Conservation (phyloP, 2,888 invertebrate species). For the Acleris laterana region DNA sequence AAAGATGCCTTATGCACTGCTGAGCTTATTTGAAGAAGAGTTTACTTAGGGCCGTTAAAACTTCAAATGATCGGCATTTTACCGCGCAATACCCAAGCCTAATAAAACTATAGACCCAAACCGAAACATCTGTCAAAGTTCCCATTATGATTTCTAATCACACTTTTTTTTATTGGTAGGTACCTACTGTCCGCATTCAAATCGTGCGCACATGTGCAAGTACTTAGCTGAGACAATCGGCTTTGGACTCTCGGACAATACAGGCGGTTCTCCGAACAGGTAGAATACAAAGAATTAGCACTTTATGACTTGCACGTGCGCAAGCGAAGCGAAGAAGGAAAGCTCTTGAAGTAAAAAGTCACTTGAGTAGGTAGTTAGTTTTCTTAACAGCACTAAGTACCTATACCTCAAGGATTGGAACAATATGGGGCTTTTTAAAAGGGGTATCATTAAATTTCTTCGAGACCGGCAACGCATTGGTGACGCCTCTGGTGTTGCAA, state of each 20-base stretch:
- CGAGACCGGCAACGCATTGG: too few relatives aligned
- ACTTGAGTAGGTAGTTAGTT: too few relatives aligned
- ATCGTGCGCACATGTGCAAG: slow-evolving; percentile 64
- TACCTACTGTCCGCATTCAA: slow-evolving; percentile 21
- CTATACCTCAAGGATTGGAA: too few relatives aligned
- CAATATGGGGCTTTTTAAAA: too few relatives aligned
- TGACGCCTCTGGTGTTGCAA: too few relatives aligned
- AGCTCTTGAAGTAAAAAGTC: slow-evolving; percentile 5
- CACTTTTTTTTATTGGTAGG: slow-evolving; percentile 17
- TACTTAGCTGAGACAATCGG: slow-evolving; percentile 48
- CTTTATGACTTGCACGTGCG: slow-evolving; percentile 75
- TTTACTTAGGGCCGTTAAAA: too few relatives aligned
- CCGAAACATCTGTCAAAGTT: slow-evolving; percentile 24
- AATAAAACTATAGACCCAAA: slow-evolving; percentile 1
- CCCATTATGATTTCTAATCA: not conserved
- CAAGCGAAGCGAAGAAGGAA: slow-evolving; percentile 29
- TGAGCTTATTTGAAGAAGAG: too few relatives aligned
- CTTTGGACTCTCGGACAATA: slow-evolving; percentile 53
- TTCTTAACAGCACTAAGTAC: too few relatives aligned
- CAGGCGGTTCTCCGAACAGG: slow-evolving; percentile 61
- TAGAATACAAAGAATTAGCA: slow-evolving; percentile 54
- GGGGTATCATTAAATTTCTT: too few relatives aligned
- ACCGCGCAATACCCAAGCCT: not conserved
- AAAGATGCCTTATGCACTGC: too few relatives aligned
- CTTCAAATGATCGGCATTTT: not conserved